These are phyloP conservation scores for Ferdinandea cuprea DNA, from an alignment of 2,888 invertebrate species.

Conservation along the genomic window DNA sequence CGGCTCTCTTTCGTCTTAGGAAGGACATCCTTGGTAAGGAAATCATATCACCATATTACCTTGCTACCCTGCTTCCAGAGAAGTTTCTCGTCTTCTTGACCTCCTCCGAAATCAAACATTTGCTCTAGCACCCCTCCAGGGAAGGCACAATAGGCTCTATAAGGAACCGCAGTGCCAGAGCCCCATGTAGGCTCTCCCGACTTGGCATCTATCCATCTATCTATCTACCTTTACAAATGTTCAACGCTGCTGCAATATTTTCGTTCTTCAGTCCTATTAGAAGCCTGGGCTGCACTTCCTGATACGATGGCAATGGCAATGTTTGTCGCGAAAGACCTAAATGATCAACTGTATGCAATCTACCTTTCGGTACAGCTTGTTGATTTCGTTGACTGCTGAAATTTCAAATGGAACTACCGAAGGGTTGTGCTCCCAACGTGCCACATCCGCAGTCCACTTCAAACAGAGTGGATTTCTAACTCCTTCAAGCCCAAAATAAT, in stretches of 20 bases:
- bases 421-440: background rate
- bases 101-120: no score
- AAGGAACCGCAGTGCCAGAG: no score
- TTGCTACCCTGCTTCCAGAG: no score
- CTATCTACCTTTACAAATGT: no score
- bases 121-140: no score
- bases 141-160: no score
- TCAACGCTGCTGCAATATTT: background rate
- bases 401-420: background rate
- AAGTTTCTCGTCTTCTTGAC: no score
- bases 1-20: no score
- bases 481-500: slow-evolving; percentile 18
- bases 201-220: no score
- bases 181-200: no score
- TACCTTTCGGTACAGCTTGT: background rate
- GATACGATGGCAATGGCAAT: slow-evolving; percentile 2
- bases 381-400: background rate
- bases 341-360: background rate
- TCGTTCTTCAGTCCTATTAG: background rate
- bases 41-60: no score
- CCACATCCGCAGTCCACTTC: slow-evolving; percentile 33
- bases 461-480: slow-evolving; percentile 14
- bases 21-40: no score
- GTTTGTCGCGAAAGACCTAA: background rate
- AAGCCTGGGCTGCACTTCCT: background rate